These are phyloP conservation scores for Chionodraco myersi DNA, from an alignment of 2,113 vertebrate genomes.

Conservation along the genomic window DNA sequence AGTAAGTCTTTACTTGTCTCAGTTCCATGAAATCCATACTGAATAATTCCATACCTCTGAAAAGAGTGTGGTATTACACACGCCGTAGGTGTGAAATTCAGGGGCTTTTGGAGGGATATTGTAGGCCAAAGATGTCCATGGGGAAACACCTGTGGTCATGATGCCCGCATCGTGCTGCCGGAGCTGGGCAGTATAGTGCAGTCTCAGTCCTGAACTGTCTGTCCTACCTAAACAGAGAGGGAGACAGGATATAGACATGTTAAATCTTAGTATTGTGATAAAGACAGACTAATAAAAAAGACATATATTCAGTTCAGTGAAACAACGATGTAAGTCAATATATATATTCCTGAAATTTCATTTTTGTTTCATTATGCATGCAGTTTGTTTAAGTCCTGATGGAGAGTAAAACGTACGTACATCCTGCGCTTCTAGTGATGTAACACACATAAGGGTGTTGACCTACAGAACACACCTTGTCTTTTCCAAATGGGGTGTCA, in stretches of 20 bases:
- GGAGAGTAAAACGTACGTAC: too few relatives aligned
- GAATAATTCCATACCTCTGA: constrained; percentile 76
- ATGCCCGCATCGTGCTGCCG: constrained; percentile 80
- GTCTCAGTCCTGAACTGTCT: constrained; percentile 85
- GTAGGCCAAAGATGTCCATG: constrained; percentile 38
- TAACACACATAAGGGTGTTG: too few relatives aligned
- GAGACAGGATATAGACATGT: background rate
- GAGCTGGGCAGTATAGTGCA: constrained; percentile 79
- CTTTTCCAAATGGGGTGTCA: too few relatives aligned
- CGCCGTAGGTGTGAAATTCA: constrained; percentile 80
- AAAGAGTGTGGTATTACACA: constrained; percentile 84
- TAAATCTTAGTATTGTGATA: background rate
- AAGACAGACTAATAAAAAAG: too few relatives aligned
- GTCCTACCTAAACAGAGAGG: constrained; percentile 67
- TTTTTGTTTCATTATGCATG: too few relatives aligned
- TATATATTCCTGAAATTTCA: too few relatives aligned
- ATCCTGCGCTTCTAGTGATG: too few relatives aligned
- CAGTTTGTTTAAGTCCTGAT: too few relatives aligned
- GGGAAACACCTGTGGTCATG: constrained; percentile 75
- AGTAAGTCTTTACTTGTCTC: background rate
- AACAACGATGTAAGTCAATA: too few relatives aligned
- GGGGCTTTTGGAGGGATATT: constrained; percentile 84
- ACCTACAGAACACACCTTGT: too few relatives aligned
- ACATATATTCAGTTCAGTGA: too few relatives aligned
- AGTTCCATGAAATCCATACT: background rate